These are phyloP conservation scores for Istiophorus platypterus DNA, from an alignment of 2,113 vertebrate genomes.

Conservation along the genomic window DNA sequence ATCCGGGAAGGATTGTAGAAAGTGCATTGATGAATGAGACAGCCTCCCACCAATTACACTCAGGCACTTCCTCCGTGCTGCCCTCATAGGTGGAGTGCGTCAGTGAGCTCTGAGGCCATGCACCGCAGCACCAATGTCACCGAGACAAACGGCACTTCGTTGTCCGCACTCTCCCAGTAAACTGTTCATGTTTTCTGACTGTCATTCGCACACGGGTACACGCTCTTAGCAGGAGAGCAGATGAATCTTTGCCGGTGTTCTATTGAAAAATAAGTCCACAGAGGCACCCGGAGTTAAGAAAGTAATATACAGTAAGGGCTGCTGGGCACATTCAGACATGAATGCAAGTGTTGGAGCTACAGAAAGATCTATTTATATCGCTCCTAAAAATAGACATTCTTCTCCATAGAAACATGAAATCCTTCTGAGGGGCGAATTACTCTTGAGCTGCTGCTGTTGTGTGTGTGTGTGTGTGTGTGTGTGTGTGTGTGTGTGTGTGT, in stretches of 20 bases:
- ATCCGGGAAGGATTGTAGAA: background rate
- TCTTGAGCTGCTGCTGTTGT: slow-evolving; percentile 45
- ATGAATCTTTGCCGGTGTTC: background rate
- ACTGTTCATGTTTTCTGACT: slow-evolving; percentile 29
- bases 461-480: background rate
- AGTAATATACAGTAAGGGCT: slow-evolving; percentile 41
- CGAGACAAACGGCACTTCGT: slow-evolving; percentile 45
- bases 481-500: slow-evolving; percentile 9
- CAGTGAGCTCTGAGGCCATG: background rate
- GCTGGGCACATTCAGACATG: slow-evolving; percentile 56
- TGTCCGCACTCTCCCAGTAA: background rate
- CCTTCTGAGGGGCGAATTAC: slow-evolving; percentile 66
- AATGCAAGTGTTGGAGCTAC: slow-evolving; percentile 65
- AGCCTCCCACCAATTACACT: slow-evolving; percentile 12
- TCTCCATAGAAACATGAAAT: slow-evolving; percentile 84
- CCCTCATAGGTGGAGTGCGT: background rate
- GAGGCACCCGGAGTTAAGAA: slow-evolving; percentile 3
- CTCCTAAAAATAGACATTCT: slow-evolving; percentile 80
- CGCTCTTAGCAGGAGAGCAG: background rate
- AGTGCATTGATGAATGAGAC: slow-evolving; percentile 41
- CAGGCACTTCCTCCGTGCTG: background rate
- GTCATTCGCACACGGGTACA: background rate
- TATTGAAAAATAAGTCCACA: slow-evolving; percentile 3
- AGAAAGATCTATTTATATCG: slow-evolving; percentile 79
- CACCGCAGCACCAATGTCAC: slow-evolving; percentile 52